These are phyloP conservation scores for Pteronotus mesoamericanus DNA, from an alignment of 2,797 vertebrate genomes.

Conservation along the genomic window DNA sequence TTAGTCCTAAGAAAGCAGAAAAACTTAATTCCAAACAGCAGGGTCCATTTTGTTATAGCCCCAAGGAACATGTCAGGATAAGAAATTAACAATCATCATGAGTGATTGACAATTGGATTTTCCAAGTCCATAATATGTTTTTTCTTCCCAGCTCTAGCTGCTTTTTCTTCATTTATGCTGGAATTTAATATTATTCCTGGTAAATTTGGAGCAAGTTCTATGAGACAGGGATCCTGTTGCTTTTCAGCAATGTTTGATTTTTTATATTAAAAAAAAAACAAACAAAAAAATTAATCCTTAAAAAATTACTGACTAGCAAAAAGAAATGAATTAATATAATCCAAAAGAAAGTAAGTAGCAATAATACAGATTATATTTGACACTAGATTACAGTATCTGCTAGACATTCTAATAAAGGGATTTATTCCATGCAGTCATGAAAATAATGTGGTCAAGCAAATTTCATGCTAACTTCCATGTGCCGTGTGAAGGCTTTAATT, in stretches of 20 bases:
- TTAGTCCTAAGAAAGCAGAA: background rate
- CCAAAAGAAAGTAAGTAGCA: background rate
- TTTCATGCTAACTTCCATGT: constrained; percentile 37
- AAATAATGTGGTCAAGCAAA: constrained; percentile 51
- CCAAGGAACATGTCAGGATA: background rate
- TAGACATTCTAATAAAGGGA: constrained; percentile 23
- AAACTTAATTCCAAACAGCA: background rate
- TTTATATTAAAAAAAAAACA: background rate
- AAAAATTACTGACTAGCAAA: background rate
- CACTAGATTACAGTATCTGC: background rate
- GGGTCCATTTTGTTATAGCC: background rate
- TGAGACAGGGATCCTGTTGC: background rate
- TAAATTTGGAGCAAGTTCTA: background rate
- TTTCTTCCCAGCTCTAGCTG: background rate
- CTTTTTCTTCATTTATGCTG: background rate
- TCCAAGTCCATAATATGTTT: background rate
- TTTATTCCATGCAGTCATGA: background rate
- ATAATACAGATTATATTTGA: background rate
- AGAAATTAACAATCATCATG: background rate
- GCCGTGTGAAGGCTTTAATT: constrained; percentile 61
- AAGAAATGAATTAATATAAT: constrained; percentile 29
- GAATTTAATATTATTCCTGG: background rate
- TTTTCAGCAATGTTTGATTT: background rate
- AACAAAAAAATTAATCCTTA: background rate
- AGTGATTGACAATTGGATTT: background rate